Evolutionary conservation across 2,113 vertebrate genomes (phyloP), one percentile per base, ranked within the genome.

Genomic region (Lagenorhynchus albirostris): DNA sequence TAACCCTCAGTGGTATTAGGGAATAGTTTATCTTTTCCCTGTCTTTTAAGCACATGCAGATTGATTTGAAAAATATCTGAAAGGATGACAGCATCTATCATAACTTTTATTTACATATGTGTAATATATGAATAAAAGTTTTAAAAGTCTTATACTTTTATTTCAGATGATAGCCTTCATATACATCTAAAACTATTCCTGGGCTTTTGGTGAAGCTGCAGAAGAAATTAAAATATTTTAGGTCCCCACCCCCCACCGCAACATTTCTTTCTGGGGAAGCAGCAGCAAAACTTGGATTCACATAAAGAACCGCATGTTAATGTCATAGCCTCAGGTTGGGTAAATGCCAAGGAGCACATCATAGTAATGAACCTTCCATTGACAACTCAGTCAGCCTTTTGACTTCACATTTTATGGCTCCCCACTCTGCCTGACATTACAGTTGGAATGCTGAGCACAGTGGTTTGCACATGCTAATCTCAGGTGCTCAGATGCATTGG

Each of bases 281-380:
- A 68, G 33, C 55, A 68, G 3, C 26, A 71, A 96, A 79, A 17
- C 76, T 98, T 29, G 63, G 80, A 93, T 81, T 91, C 94, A 92
- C 33, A 79, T 31, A 95, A 94, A 94, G 62, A 92, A 7, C 0
- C 6, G 67, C 67, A 89, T 96, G 88, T 55, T 98, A 98, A 97
- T 97, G 73, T 96, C 88, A 92, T 79, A 97, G 60, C 33, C 93
- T 97, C 68, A 92, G 97, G 98, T 85, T 81, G 96, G 83, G 81
- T 91, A 97, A 98, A 97, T 97, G 93, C 60, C 91, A 98, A 95
- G 58, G n/a, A 91, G 74, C 83, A 44, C 94, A 95, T 94, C 91
- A 25, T 25, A 89, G 70, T 95, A 96, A 82, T 4, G 53, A 89
- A 89, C 60, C 70, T 95, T 94, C 88, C 76, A 83, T 86, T 1